These are phyloP conservation scores for Protophormia terraenovae DNA, from an alignment of 2,888 invertebrate species.

Conservation along the genomic window DNA sequence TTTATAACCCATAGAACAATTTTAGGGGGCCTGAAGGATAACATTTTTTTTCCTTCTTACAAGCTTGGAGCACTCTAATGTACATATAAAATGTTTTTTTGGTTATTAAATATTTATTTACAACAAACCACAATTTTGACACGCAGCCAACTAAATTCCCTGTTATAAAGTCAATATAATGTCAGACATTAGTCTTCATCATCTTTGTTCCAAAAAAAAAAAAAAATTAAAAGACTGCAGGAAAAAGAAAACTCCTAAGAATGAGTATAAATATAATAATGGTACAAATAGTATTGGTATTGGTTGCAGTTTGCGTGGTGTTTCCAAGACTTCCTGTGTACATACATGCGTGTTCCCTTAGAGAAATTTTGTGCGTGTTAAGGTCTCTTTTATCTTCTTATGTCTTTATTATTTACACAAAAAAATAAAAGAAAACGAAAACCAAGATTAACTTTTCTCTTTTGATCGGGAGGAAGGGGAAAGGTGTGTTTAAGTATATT, in stretches of 20 bases:
- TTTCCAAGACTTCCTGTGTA: conserved; percentile 65
- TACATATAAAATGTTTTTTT: background rate
- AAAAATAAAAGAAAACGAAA: conserved; percentile 35
- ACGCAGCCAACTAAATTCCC: conserved; percentile 56
- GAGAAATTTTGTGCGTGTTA: conserved; percentile 66
- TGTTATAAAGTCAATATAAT: conserved; percentile 42
- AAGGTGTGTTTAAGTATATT: background rate
- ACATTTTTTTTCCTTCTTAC: too few species aligned
- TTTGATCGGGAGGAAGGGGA: background rate
- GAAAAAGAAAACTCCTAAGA: conserved; percentile 22
- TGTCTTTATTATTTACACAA: conserved; percentile 35
- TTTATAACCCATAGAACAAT: too few species aligned
- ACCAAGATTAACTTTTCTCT: conserved; percentile 39
- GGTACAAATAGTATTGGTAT: too few species aligned
- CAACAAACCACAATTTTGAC: conserved; percentile 60
- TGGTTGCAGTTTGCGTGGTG: conserved; percentile 58
- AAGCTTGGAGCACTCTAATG: too few species aligned
- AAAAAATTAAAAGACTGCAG: background rate
- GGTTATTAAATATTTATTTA: conserved; percentile 59
- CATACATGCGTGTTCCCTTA: conserved; percentile 50
- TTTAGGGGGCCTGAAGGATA: too few species aligned
- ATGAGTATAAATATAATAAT: conserved; percentile 20
- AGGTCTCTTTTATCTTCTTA: conserved; percentile 62
- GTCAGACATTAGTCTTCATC: conserved; percentile 21
- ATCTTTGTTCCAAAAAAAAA: background rate